Evolutionary conservation across 2,797 vertebrate genomes (phyloP), one percentile per base, ranked within the genome.

Genomic region (Callimico goeldii): DNA sequence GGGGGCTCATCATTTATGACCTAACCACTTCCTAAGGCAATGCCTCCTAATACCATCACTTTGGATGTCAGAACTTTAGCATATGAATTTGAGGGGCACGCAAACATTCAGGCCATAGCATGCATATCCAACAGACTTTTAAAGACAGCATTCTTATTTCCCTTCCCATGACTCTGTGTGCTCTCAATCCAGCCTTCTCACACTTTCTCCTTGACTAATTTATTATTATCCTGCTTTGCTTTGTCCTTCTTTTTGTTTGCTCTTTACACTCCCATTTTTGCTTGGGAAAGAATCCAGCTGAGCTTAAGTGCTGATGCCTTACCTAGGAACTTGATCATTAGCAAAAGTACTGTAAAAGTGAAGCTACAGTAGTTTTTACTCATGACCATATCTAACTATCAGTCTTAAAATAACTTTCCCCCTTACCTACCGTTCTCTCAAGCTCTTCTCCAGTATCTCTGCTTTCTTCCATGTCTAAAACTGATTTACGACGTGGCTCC

Each of bases 71-170:
- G 75, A 33, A 43, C 33, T 36, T 28, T 15, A 20, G 15, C 43
- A 9, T 28, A 3, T 10, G 24, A 36, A 67, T 46, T 15, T 70
- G 58, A 8, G 41, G 91, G 30, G 8, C 48, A 24, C 26, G 11
- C 13, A 14, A 8, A n/a, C 33, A 30, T 43, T 87, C 24, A 17
- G 39, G 55, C 24, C 73, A 24, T 8, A 46, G 33, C 13, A 10
- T 39, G 5, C 3, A 26, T 6, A 57, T 48, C 1, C 4, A 43
- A 43, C 3, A 13, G 2, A 1, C 19, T 13, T 20, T 1, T 22
- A 1, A 55, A 50, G 41, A 5, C 26, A 5, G 19, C 10, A 17
- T 7, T 5, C 24, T 52, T 4, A 0, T 11, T 57, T 39, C 55
- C 52, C 57, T 39, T 17, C 46, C 43, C n/a, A 17, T 82, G 43